Conservation (phyloP, 2,888 invertebrate species). For the Drosophila antonietae region DNA sequence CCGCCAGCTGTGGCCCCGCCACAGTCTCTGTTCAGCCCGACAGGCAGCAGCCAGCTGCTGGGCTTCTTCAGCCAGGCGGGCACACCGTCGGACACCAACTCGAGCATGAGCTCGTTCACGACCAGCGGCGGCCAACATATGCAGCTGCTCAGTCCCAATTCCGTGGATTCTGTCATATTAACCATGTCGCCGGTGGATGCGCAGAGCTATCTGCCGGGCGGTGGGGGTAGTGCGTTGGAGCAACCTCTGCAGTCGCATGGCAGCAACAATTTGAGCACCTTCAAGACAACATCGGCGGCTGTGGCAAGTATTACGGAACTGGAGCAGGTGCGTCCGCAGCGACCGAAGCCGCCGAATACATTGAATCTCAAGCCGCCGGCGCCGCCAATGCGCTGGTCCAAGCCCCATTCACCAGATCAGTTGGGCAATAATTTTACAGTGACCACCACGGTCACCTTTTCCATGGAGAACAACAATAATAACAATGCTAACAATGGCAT, state of each 20-base stretch:
- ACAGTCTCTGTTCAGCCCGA: slow-evolving; percentile 78
- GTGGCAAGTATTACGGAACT: slow-evolving; percentile 34
- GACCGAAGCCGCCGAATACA: slow-evolving; percentile 93
- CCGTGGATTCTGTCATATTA: slow-evolving; percentile 89
- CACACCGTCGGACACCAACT: slow-evolving; percentile 88
- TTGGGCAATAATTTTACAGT: slow-evolving; percentile 90
- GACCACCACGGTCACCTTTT: slow-evolving; percentile 94
- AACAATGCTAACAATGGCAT: background rate
- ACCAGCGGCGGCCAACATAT: slow-evolving; percentile 85
- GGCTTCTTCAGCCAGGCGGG: slow-evolving; percentile 83
- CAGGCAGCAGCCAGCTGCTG: slow-evolving; percentile 73
- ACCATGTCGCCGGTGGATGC: slow-evolving; percentile 90
- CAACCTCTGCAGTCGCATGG: slow-evolving; percentile 13
- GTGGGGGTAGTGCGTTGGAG: slow-evolving; percentile 8
- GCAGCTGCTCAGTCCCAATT: slow-evolving; percentile 86
- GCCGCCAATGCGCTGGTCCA: slow-evolving; percentile 94
- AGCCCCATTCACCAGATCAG: slow-evolving; percentile 87
- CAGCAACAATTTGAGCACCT: slow-evolving; percentile 87
- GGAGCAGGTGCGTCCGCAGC: slow-evolving; percentile 86
- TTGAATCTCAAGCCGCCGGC: slow-evolving; percentile 93
- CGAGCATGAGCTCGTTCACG: slow-evolving; percentile 91
- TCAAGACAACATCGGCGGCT: slow-evolving; percentile 84
- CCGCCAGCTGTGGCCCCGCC: slow-evolving; percentile 39
- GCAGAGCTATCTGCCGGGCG: slow-evolving; percentile 49
- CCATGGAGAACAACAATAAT: slow-evolving; percentile 85